phyloP scores from a whole-genome alignment of 23 tunicate species.

The Halocynthia roretzi region DNA sequence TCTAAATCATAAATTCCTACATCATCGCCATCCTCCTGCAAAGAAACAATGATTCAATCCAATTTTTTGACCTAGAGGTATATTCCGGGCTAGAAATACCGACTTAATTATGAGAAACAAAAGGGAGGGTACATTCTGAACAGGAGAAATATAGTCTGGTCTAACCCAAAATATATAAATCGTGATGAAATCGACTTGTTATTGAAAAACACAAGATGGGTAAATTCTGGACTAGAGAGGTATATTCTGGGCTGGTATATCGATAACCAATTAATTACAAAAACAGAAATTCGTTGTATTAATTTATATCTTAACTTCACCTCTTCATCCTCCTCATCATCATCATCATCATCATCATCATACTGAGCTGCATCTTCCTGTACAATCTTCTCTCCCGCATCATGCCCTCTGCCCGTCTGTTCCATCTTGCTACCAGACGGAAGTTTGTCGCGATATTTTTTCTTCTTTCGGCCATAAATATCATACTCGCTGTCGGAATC shows the following conservation, averaged over 20 bases:
- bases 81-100: too few relatives aligned
- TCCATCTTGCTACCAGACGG: not conserved
- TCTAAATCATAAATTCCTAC: slow-evolving; percentile 63
- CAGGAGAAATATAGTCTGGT: too few relatives aligned
- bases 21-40: slow-evolving; percentile 41
- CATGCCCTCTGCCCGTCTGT: not conserved
- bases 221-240: too few relatives aligned
- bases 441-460: slow-evolving; percentile 19
- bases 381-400: slow-evolving; percentile 1
- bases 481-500: slow-evolving; percentile 92
- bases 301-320: not conserved
- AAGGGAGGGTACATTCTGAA: too few relatives aligned
- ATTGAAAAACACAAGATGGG: too few relatives aligned
- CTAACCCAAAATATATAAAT: too few relatives aligned
- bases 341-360: slow-evolving; percentile 53
- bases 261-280: not conserved
- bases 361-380: slow-evolving; percentile 14
- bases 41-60: not conserved
- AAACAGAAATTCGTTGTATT: not conserved
- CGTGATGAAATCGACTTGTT: too few relatives aligned
- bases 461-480: slow-evolving; percentile 60
- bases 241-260: too few relatives aligned
- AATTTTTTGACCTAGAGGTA: too few relatives aligned
- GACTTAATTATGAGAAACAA: too few relatives aligned
- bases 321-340: slow-evolving; percentile 27